Base-by-base conservation (phyloP, 37 sponge, comb jelly and placozoan genomes). In the Amphimedon queenslandica region DNA sequence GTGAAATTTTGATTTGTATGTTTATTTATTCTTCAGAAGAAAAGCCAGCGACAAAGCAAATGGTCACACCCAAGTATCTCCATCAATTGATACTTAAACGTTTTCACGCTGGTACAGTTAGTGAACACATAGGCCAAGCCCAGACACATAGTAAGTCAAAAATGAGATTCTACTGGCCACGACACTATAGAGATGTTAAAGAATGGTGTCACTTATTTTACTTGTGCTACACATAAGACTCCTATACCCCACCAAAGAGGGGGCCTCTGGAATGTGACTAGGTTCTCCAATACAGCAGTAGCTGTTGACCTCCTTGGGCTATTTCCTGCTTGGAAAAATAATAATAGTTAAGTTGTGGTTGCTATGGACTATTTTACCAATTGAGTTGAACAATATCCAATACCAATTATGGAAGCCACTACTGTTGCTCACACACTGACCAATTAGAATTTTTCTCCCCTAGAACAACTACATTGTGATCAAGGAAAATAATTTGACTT, bases 81-180 rank as follows among this genome's bases (percentile, higher is more conserved):
- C 37, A 58, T n/a, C 38, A 70, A 28, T 40, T 43, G 29, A 27
- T 66, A 21, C 39, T 81, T 60, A 39, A 67, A 1, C 41, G 56
- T 40, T 32, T 66, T 43, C 72, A 71, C 24, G 57, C 1, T 10
- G 74, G 64, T 39, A 29, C 34, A 0, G 20, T 23, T 16, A 58
- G 63, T 33, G 79, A 42, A 25, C 79, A 79, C 42, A 41, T 81
- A 35, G 75, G 72, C 2, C 42, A 35, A 56, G 55, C 73, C 33
- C 64, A 74, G 53, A 72, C 73, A 31, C 69, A 74, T 8, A 4
- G 16, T 8, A 63, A 43, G 43, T 23, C 73, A 36, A 81, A 81
- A 37, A 74, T 73, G 34, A 32, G 64, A 25, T 79, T 79, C 57
- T 79, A 82, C 63, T 82, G 82, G 82, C 82, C 82, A 37, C 73